phyloP scores from a whole-genome alignment of 2,888 invertebrate genomes.

The Andrena trimmerana region DNA sequence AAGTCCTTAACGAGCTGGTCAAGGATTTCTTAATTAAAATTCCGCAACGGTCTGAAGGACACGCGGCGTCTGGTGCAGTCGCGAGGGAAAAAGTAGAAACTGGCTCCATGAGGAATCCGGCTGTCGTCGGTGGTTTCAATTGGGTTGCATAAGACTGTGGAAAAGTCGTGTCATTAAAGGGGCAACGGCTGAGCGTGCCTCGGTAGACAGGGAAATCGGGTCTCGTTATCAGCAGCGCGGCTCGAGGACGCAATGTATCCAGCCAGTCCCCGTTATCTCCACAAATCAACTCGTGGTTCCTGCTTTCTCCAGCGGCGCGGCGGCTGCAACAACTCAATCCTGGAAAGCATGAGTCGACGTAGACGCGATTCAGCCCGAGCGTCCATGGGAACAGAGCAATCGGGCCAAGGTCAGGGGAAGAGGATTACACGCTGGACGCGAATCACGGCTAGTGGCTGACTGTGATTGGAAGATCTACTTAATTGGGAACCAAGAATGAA shows the following conservation, averaged over 20 bases:
- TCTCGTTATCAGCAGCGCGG: slow-evolving; percentile 37
- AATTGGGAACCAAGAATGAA: no score
- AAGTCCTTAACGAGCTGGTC: not conserved
- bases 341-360: slow-evolving; percentile 38
- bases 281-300: slow-evolving; percentile 47
- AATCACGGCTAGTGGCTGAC: no score
- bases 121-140: not conserved
- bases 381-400: slow-evolving; percentile 49
- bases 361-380: slow-evolving; percentile 33
- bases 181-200: not conserved
- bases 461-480: no score
- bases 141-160: not conserved
- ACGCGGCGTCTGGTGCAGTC: not conserved
- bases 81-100: not conserved
- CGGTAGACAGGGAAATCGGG: slow-evolving; percentile 21
- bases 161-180: not conserved
- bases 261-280: slow-evolving; percentile 55
- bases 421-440: slow-evolving; percentile 32
- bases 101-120: not conserved
- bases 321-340: slow-evolving; percentile 44
- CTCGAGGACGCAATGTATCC: slow-evolving; percentile 28
- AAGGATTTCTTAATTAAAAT: slow-evolving; percentile 30
- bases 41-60: slow-evolving; percentile 27
- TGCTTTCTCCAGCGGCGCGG: slow-evolving; percentile 40
- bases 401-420: slow-evolving; percentile 51